phyloP scores from a whole-genome alignment of 1,140 invertebrate genomes.

The Mylabris phalerata region DNA sequence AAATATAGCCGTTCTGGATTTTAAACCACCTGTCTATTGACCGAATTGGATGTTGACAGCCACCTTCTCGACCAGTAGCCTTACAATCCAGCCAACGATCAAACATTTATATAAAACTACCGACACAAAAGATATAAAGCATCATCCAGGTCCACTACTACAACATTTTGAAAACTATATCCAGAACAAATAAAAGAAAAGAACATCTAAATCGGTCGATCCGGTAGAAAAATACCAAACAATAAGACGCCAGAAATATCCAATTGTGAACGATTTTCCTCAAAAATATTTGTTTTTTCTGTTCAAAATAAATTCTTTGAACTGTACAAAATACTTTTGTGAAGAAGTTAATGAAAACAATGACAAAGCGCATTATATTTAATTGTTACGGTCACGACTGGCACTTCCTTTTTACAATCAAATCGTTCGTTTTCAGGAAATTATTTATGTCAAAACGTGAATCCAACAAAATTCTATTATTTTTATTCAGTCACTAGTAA shows the following conservation, averaged over 20 bases:
- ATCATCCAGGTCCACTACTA: no score
- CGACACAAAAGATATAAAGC: conserved; percentile 9
- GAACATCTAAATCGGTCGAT: no score
- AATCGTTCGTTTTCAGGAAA: not conserved
- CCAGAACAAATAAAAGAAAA: no score
- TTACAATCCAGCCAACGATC: conserved; percentile 3
- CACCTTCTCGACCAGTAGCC: conserved; percentile 10
- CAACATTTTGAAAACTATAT: no score
- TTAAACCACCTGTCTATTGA: conserved; percentile 11
- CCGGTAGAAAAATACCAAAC: no score
- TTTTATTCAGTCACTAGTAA: no score
- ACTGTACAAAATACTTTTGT: not conserved
- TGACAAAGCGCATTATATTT: conserved; percentile 19
- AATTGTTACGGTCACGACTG: conserved; percentile 18
- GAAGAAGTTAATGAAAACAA: conserved; percentile 19
- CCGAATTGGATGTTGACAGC: conserved; percentile 12
- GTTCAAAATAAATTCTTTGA: no score
- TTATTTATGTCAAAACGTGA: no score
- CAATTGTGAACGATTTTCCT: no score
- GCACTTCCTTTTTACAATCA: conserved; percentile 14
- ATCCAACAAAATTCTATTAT: no score
- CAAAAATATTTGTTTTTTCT: no score
- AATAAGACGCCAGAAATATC: no score
- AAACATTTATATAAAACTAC: conserved; percentile 9
- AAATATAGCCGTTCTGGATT: conserved; percentile 6